Base-by-base conservation (phyloP, 2,888 invertebrate genomes). In the Eupithecia inturbata region DNA sequence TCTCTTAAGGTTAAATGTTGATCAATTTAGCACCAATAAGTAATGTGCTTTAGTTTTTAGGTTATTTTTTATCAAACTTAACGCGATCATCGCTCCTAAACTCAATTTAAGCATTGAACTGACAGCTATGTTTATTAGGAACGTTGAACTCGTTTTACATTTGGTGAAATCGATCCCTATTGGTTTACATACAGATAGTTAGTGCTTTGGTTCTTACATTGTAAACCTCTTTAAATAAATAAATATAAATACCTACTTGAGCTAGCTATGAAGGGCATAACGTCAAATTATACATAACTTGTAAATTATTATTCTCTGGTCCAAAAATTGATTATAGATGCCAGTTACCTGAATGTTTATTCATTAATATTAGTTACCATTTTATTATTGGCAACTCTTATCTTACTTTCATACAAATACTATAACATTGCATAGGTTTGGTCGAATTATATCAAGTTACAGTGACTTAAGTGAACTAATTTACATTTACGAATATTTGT, bases 21-120 rank as follows among this genome's bases (percentile, higher is more conserved):
- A 73, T 73, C 60, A 74, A 66, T 71, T 72, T 78, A 79, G 88
- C 88, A 88, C 88, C 88, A 83, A 82, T 78, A 28, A 60, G 72
- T 70, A 41, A 70, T 67, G 67, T 62, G 70, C 76, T 74, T 75
- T 75, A 72, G 72, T 71, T 76, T 33, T 36, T 10, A 22, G 49
- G 22, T 31, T 62, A 0, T 19, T 31, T 62, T 62, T 62, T 22
- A 5, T 36, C 9, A 0, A 4, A 57, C 12, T 10, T 14, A 57
- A 57, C 57, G 26, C 26, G 57, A 57, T 22, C 45, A n/a, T 49
- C 49, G 49, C n/a, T 22, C 49, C 49, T 53, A 57, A 26, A 57
- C 57, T 57, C 57, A 26, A 5, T 57, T 57, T 22, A 26, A 26
- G 53, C 53, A n/a, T 49, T n/a, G n/a, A 49, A 53, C 49, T 53